A percentile compares a stretch with the other conserved stretches of the same genome.
phyloP scores from a whole-genome alignment of 53 echinoderm and acorn worm genomes.

The Pentamera pediparva region DNA sequence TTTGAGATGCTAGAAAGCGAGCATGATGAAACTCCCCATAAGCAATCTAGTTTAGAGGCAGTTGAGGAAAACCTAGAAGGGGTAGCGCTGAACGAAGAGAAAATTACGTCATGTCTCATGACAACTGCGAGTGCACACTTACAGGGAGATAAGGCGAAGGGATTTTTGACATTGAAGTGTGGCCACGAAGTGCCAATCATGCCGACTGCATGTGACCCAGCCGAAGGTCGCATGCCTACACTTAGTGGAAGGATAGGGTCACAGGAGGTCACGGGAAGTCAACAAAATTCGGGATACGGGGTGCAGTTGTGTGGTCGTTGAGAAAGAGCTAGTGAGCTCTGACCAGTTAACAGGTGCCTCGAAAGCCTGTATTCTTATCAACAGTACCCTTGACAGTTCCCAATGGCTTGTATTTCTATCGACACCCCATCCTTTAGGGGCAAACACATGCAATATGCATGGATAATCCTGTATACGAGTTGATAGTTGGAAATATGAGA shows the following conservation, averaged over 20 bases:
- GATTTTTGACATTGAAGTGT: not conserved
- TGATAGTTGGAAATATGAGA: slow-evolving; percentile 30
- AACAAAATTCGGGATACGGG: slow-evolving; percentile 38
- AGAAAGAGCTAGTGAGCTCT: not conserved
- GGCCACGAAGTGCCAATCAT: slow-evolving; percentile 25
- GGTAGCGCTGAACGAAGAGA: not conserved
- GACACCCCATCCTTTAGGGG: slow-evolving; percentile 40
- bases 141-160: not conserved
- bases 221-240: slow-evolving; percentile 18
- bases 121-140: not conserved
- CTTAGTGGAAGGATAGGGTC: slow-evolving; percentile 1
- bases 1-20: not conserved
- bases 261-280: not conserved
- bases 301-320: slow-evolving; percentile 29
- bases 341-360: slow-evolving; percentile 16
- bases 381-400: slow-evolving; percentile 31
- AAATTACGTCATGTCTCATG: not conserved
- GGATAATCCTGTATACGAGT: slow-evolving; percentile 37
- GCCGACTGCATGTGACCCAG: slow-evolving; percentile 22
- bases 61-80: not conserved
- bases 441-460: slow-evolving; percentile 11
- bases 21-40: not conserved
- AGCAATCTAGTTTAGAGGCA: not conserved
- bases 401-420: slow-evolving; percentile 10
- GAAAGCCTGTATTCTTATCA: slow-evolving; percentile 30